phyloP scores from a whole-genome alignment of 1,140 invertebrate species.

The Pogonomyrmex barbatus region DNA sequence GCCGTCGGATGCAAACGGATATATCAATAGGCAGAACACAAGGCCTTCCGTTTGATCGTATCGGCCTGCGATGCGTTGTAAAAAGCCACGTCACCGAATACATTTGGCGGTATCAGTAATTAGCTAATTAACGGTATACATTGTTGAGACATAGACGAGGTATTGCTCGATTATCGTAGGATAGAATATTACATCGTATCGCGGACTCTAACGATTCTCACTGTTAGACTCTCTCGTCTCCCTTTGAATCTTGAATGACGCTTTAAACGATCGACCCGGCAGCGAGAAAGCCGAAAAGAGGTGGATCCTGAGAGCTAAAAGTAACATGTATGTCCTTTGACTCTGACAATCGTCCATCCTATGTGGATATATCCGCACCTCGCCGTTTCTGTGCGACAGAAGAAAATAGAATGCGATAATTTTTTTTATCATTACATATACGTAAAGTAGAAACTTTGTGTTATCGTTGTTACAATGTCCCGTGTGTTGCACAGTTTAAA shows the following conservation, averaged over 20 bases:
- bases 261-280: slow-evolving; percentile 32
- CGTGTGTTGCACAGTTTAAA: background rate
- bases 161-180: slow-evolving; percentile 30
- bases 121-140: slow-evolving; percentile 33
- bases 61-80: background rate
- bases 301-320: slow-evolving; percentile 55
- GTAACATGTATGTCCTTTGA: slow-evolving; percentile 60
- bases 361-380: slow-evolving; percentile 50
- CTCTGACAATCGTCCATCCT: slow-evolving; percentile 72
- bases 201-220: slow-evolving; percentile 59
- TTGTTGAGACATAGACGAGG: slow-evolving; percentile 46
- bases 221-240: slow-evolving; percentile 66
- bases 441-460: background rate
- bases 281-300: background rate
- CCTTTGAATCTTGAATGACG: slow-evolving; percentile 57
- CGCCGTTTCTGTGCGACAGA: slow-evolving; percentile 20
- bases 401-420: slow-evolving; percentile 22
- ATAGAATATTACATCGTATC: slow-evolving; percentile 28
- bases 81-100: slow-evolving; percentile 25
- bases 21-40: background rate
- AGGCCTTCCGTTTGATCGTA: background rate
- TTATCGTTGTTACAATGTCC: background rate
- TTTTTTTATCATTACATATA: background rate
- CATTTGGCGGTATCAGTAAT: slow-evolving; percentile 11
- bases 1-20: background rate